Evolutionary conservation across 2,888 invertebrate genomes (phyloP).

Genomic region (Archips crataeganus): DNA sequence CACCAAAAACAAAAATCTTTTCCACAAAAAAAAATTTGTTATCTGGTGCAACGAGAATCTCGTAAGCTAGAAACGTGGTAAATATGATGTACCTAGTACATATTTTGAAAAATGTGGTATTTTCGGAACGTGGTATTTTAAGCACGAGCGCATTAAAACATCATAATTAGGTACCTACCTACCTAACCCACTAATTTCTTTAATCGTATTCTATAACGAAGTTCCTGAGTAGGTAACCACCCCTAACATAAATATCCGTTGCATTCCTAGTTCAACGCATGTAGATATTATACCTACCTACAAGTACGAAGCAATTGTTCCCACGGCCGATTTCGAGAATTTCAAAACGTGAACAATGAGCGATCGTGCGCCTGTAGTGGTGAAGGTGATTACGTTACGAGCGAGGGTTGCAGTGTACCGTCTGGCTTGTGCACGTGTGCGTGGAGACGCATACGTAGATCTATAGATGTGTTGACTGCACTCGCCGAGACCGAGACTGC

Average conservation of each 20-base stretch:
- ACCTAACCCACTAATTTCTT: neutral
- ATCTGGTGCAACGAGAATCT: too few species aligned
- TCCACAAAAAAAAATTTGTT: too few species aligned
- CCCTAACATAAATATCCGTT: constrained; percentile 28
- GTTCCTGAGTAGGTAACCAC: neutral
- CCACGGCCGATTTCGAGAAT: constrained; percentile 78
- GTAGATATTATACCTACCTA: constrained; percentile 41
- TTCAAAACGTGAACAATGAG: constrained; percentile 80
- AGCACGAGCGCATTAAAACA: too few species aligned
- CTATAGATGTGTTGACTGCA: constrained; percentile 40
- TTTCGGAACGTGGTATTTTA: too few species aligned
- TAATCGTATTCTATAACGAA: neutral
- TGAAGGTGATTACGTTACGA: constrained; percentile 49
- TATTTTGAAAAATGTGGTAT: too few species aligned
- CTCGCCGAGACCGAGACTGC: constrained; percentile 40
- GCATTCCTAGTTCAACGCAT: constrained; percentile 27
- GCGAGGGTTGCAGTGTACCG: constrained; percentile 49
- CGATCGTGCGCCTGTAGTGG: constrained; percentile 62
- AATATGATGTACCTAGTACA: too few species aligned
- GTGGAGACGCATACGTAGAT: constrained; percentile 38
- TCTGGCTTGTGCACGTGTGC: constrained; percentile 53
- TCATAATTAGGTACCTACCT: neutral
- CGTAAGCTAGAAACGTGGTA: too few species aligned
- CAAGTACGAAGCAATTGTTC: constrained; percentile 58
- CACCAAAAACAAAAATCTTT: too few species aligned